Conservation (phyloP, 2,888 invertebrate species). For the Watsonalla cultraria region DNA sequence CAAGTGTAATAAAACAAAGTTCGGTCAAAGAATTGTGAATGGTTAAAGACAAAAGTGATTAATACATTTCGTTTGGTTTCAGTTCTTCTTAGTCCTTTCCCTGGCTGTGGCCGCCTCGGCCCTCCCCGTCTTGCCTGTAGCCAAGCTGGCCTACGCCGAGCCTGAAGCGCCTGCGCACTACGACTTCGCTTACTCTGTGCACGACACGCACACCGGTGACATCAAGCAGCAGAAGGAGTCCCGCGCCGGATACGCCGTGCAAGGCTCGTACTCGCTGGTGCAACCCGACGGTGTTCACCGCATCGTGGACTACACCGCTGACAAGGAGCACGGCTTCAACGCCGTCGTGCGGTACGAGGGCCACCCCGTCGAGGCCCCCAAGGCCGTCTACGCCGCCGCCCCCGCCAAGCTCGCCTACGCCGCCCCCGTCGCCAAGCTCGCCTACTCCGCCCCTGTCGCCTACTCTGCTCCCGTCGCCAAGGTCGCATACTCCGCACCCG, state of each 20-base stretch:
- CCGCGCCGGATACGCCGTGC: conserved; percentile 62
- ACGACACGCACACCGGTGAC: conserved; percentile 64
- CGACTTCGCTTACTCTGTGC: conserved; percentile 66
- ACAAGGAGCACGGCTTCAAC: conserved; percentile 65
- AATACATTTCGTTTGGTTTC: conserved; percentile 12
- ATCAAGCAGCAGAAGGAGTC: conserved; percentile 68
- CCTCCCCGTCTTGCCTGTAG: conserved; percentile 36
- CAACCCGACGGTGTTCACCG: conserved; percentile 69
- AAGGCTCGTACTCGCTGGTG: conserved; percentile 69
- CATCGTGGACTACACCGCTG: conserved; percentile 67
- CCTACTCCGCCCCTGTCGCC: conserved; percentile 25
- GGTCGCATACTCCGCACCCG: conserved; percentile 26
- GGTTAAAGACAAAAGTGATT: not conserved
- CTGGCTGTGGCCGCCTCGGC: conserved; percentile 45
- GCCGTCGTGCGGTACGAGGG: conserved; percentile 68
- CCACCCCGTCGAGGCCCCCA: conserved; percentile 32
- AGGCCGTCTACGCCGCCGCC: conserved; percentile 33
- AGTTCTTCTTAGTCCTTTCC: conserved; percentile 51
- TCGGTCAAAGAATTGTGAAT: not conserved
- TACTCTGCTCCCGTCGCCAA: conserved; percentile 27
- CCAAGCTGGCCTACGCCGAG: conserved; percentile 53
- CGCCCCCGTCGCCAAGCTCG: conserved; percentile 27
- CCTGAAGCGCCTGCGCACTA: conserved; percentile 60
- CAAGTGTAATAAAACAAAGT: not conserved
- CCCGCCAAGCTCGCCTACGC: conserved; percentile 33